A percentile compares a stretch with the other conserved stretches of the same genome.
These are phyloP conservation scores for Columba livia DNA, from an alignment of 2,113 vertebrate genomes.

Conservation along the genomic window DNA sequence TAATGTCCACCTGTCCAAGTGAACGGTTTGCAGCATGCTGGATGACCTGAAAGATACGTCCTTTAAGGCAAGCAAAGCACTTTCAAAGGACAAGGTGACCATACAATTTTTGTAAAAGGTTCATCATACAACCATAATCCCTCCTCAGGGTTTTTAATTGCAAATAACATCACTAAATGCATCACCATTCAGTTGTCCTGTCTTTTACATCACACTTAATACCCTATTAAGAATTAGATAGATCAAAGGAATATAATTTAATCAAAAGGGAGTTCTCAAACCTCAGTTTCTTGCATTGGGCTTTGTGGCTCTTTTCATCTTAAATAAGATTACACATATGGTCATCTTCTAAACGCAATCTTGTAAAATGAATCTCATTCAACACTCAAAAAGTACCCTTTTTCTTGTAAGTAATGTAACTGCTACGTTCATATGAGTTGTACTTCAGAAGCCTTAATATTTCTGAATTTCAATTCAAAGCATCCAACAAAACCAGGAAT, in stretches of 20 bases:
- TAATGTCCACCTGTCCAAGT: background rate
- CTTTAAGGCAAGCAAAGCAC: slow-evolving; percentile 9
- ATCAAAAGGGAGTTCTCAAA: background rate
- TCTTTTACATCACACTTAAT: background rate
- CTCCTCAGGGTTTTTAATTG: background rate
- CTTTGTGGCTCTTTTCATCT: background rate
- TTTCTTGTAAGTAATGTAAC: background rate
- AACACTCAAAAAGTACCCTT: background rate
- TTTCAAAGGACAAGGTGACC: slow-evolving; percentile 43
- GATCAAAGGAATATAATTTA: slow-evolving; percentile 2
- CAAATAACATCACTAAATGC: slow-evolving; percentile 27
- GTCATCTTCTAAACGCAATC: background rate
- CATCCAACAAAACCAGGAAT: background rate
- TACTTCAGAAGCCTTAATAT: background rate
- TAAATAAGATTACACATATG: background rate
- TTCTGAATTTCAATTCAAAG: background rate
- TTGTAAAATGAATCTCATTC: background rate
- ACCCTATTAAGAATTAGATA: background rate
- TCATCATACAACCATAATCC: background rate
- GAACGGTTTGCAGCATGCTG: background rate
- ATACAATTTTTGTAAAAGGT: slow-evolving; percentile 14
- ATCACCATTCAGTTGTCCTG: background rate
- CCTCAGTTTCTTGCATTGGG: background rate
- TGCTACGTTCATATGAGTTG: background rate
- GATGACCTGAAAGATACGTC: background rate